Conservation (phyloP, 92 coral and sea anemone species). For the Bergia puertoricense region DNA sequence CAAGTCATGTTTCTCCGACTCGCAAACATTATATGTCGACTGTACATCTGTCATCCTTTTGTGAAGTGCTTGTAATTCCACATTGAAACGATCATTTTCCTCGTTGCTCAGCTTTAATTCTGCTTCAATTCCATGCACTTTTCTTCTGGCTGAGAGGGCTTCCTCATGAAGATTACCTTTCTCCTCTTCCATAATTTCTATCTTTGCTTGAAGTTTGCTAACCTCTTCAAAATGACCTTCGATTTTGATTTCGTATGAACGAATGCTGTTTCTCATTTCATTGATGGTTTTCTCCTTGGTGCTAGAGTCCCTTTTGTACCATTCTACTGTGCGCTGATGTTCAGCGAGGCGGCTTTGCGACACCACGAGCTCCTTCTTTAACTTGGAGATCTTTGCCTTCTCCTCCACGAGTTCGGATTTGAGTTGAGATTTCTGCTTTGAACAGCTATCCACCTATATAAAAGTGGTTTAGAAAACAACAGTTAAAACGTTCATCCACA, state of each 20-base stretch:
- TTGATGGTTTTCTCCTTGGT: conserved; percentile 52
- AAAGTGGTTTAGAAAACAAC: neutral
- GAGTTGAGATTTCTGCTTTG: conserved; percentile 58
- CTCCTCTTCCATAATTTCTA: conserved; percentile 67
- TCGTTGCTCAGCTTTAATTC: conserved; percentile 53
- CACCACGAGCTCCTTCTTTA: conserved; percentile 55
- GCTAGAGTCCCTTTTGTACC: conserved; percentile 55
- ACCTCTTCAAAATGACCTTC: conserved; percentile 52
- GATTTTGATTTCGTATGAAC: conserved; percentile 52
- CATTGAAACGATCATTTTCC: conserved; percentile 56
- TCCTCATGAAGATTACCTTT: conserved; percentile 65
- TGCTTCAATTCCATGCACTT: conserved; percentile 53
- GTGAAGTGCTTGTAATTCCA: conserved; percentile 61
- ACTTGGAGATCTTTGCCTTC: conserved; percentile 47
- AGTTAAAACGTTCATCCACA: neutral
- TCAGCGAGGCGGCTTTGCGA: conserved; percentile 57
- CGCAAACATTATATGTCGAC: conserved; percentile 59
- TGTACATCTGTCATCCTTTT: conserved; percentile 64
- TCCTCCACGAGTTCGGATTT: conserved; percentile 68
- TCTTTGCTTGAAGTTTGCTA: conserved; percentile 66
- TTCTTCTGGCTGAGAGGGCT: conserved; percentile 47
- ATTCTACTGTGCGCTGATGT: conserved; percentile 66
- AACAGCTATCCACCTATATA: conserved; percentile 45
- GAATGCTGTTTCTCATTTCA: conserved; percentile 49
- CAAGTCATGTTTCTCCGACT: conserved; percentile 62